Evolutionary conservation across 2,113 vertebrate genomes (phyloP), one percentile per base, ranked within the genome.

Genomic region (Hiodon alosoides): DNA sequence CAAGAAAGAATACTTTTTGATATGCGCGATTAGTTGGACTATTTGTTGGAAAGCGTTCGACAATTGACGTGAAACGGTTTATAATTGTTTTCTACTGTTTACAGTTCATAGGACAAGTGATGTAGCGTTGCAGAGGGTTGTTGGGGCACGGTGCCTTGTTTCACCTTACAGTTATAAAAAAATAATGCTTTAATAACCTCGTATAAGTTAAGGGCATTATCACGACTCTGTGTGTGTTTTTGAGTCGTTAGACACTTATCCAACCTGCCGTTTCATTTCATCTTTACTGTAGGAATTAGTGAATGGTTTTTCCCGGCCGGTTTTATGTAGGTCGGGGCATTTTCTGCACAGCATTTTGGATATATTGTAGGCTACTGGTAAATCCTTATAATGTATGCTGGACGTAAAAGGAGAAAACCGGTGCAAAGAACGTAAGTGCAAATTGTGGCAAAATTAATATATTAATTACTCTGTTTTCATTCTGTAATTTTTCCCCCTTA

Each of bases 351-450:
- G 52, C 54, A 53, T 73, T 60, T 0, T 77, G 67, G 79, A 79
- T 53, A 46, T 73, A 64, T 61, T 14, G 3, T 67, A 67, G 76
- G 76, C 76, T 83, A 83, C 80, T 11, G 83, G 67, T 61, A 60
- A 68, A 69, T 11, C 69, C 58, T 52, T 72, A 86, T 58, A 78
- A 90, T 90, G 89, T 89, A 90, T 16, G 87, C 88, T 0, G 89
- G 87, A 83, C 89, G 89, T 75, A 89, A 88, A 86, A 85, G 89
- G 85, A 88, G 89, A 79, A 90, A 89, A 87, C 88, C 88, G 0
- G 86, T 88, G 6, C 88, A 89, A 77, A 85, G 86, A 80, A 79
- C 85, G 89, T 90, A 51, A 90, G 89, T 90, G 57, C 54, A 71
- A 52, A 58, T 4, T 55, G 31, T 6, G 7, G 3, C 47, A 52